Evolutionary conservation across 2,113 vertebrate species (phyloP).

Genomic region (Bubalus kerabau): DNA sequence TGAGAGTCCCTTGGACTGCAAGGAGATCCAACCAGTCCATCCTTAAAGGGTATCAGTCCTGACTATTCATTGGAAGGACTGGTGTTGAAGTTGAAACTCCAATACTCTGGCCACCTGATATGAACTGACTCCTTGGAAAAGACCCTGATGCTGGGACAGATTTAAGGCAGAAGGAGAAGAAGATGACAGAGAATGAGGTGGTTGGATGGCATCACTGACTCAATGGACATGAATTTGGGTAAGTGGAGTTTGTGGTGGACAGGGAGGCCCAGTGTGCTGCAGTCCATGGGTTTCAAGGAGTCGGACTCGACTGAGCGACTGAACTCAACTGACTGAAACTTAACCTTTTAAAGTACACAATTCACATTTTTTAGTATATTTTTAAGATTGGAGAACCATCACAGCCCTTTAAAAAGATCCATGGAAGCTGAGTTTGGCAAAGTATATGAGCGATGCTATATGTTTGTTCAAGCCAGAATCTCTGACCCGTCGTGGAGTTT

Average conservation of each 20-base stretch:
- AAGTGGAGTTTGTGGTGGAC: neutral
- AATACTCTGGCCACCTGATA: neutral
- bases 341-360: neutral
- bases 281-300: neutral
- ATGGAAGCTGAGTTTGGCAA: neutral
- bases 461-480: neutral
- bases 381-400: neutral
- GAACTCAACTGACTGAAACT: neutral
- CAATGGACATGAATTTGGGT: neutral
- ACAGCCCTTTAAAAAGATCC: neutral
- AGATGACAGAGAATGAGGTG: neutral
- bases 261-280: neutral
- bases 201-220: neutral
- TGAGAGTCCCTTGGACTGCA: neutral
- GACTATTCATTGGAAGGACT: neutral
- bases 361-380: neutral
- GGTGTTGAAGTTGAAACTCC: neutral
- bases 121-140: neutral
- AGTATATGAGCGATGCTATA: neutral
- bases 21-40: neutral
- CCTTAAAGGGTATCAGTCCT: neutral
- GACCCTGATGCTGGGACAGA: neutral
- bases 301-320: fast-evolving
- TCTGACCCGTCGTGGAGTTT: neutral
- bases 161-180: neutral